Evolutionary conservation across 2,888 invertebrate genomes (phyloP).

Genomic region (Minunthozetes semirufus): DNA sequence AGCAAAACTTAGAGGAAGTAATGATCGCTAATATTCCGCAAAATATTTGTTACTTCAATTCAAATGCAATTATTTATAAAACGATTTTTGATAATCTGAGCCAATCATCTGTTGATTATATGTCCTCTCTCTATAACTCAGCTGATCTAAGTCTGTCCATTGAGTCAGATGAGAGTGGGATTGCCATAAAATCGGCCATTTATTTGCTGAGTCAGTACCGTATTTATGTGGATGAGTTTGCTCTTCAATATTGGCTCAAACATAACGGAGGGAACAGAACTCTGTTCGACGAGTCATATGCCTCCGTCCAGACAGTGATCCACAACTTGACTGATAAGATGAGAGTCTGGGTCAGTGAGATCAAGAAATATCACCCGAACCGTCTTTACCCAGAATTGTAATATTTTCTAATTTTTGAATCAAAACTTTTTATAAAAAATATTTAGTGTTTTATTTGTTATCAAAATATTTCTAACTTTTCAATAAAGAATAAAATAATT

Average conservation of each 20-base stretch:
- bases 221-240: neutral
- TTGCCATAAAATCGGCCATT: neutral
- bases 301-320: neutral
- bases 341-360: neutral
- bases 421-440: too few relatives aligned
- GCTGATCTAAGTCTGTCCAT: too few relatives aligned
- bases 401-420: too few relatives aligned
- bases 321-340: neutral
- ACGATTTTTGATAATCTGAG: neutral
- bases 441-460: too few relatives aligned
- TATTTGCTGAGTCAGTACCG: neutral
- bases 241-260: neutral
- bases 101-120: neutral
- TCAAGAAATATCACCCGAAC: too few relatives aligned
- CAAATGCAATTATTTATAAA: neutral
- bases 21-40: neutral
- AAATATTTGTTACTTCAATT: neutral
- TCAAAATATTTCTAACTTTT: too few relatives aligned
- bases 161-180: neutral
- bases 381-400: too few relatives aligned
- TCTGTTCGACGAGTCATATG: neutral
- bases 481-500: too few relatives aligned
- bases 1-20: neutral
- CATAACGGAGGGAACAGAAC: neutral
- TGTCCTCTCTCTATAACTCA: neutral